These are phyloP conservation scores for Thyatira batis DNA, from an alignment of 2,888 invertebrate species.

Conservation along the genomic window DNA sequence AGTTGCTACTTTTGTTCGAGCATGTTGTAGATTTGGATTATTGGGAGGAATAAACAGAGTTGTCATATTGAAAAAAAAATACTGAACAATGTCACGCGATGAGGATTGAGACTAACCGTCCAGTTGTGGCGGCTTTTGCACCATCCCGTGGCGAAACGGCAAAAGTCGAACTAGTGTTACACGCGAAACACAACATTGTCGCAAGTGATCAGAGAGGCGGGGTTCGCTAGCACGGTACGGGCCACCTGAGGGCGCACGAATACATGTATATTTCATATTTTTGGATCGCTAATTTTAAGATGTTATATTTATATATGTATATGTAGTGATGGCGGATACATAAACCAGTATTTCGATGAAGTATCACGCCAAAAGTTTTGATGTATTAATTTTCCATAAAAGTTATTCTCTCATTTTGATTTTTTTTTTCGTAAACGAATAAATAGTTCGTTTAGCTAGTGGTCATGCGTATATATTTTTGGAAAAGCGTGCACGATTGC, in stretches of 20 bases:
- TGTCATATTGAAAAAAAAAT: conserved; percentile 14
- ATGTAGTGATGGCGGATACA: conserved; percentile 80
- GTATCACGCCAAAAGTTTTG: conserved; percentile 82
- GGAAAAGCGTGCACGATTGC: conserved; percentile 77
- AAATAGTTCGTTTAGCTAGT: conserved; percentile 79
- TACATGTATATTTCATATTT: conserved; percentile 82
- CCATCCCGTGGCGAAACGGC: conserved; percentile 67
- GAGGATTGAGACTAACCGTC: conserved; percentile 79
- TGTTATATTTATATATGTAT: conserved; percentile 83
- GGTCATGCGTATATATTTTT: conserved; percentile 80
- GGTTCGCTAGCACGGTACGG: conserved; percentile 55
- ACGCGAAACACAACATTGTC: conserved; percentile 47
- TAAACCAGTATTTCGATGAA: conserved; percentile 76
- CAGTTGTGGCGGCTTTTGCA: conserved; percentile 78
- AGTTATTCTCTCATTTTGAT: conserved; percentile 64
- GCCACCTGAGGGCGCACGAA: conserved; percentile 75
- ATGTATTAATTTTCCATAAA: conserved; percentile 79
- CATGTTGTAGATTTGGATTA: conserved; percentile 33
- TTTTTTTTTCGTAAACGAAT: conserved; percentile 42
- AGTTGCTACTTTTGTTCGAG: conserved; percentile 26
- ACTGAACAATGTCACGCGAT: conserved; percentile 55
- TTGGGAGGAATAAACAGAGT: conserved; percentile 30
- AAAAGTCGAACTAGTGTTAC: conserved; percentile 58
- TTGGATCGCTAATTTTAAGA: conserved; percentile 83
- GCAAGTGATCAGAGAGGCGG: conserved; percentile 39